Evolutionary conservation across 2,113 vertebrate species (phyloP), one percentile per base, ranked within the genome.

Genomic region (Vanacampus margaritifer): DNA sequence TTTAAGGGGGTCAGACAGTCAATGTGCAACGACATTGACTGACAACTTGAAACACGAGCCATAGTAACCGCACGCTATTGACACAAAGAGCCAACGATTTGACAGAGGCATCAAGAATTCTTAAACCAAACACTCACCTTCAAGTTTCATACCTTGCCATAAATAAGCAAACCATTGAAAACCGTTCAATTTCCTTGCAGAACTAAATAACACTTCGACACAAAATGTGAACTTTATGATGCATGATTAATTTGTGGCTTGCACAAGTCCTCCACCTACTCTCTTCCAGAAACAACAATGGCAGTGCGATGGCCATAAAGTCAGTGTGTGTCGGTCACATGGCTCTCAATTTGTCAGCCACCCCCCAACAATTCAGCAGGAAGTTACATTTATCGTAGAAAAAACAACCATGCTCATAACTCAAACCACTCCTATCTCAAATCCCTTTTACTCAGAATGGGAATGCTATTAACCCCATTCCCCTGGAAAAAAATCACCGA

Each of bases 301-400:
- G 58, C 41, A 28, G 60, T 57, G 64, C 45, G 8, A 14, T 13
- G 12, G 48, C 65, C 67, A 43, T 74, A 64, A 63, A 67, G 61
- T 71, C 39, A 56, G 36, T 59, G 46, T 53, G 28, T 39, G 36
- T 66, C 76, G 65, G 39, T 69, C 51, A 43, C 35, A 54, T 14
- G 63, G 69, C 53, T 26, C 23, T 71, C 74, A n/a, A 74, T 79
- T 81, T 81, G 43, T 59, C 43, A 68, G 65, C 63, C 21, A 54
- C 28, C 64, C 65, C 73, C 60, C 57, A 73, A 48, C 21, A 19
- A 65, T 39, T 66, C 71, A 60, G 61, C 26, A 19, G 41, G 58
- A 39, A 26, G 64, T 7, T 5, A n/a, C 9, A 32, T 2, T 0
- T 58, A 36, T 57, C 48, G 12, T 59, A n/a, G 57, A 7, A 21